Evolutionary conservation across 2,113 vertebrate genomes (phyloP).

Genomic region (Cavia porcellus): DNA sequence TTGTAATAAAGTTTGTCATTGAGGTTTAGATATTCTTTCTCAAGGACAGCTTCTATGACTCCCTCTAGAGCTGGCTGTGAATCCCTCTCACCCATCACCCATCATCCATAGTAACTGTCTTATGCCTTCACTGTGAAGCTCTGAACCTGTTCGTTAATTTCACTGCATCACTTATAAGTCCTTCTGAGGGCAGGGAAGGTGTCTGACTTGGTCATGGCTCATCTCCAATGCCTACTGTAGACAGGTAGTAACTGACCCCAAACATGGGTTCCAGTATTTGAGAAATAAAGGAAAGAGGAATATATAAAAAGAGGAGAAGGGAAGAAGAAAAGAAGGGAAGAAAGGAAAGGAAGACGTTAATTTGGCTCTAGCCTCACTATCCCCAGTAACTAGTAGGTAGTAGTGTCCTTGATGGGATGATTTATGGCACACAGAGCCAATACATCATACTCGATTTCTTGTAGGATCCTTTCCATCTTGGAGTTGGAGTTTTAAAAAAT

Average conservation of each 20-base stretch:
- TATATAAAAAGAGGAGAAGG: not conserved
- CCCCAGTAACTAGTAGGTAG: not conserved
- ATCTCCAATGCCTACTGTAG: not conserved
- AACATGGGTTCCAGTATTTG: not conserved
- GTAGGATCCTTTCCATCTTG: not conserved
- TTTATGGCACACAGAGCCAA: not conserved
- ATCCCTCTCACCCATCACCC: not conserved
- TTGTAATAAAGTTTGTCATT: conserved; percentile 26
- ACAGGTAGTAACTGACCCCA: not conserved
- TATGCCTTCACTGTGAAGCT: not conserved
- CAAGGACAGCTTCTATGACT: not conserved
- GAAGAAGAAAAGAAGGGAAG: not conserved
- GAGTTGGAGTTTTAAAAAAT: conserved; percentile 6
- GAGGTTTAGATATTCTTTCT: not conserved
- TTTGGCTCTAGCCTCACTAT: not conserved
- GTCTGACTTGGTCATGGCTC: not conserved
- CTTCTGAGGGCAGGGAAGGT: not conserved
- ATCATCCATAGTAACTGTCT: not conserved
- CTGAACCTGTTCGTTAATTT: not conserved
- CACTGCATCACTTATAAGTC: not conserved
- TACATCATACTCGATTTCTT: not conserved
- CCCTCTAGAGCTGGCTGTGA: not conserved
- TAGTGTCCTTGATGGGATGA: not conserved
- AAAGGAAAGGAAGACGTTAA: not conserved
- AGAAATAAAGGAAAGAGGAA: not conserved